Percentiles rank a stretch among this genome's conserved stretches.
Evolutionary conservation across 64 coral and sea anemone genomes (phyloP).

Genomic region (Hydrozoanthus tunicans): DNA sequence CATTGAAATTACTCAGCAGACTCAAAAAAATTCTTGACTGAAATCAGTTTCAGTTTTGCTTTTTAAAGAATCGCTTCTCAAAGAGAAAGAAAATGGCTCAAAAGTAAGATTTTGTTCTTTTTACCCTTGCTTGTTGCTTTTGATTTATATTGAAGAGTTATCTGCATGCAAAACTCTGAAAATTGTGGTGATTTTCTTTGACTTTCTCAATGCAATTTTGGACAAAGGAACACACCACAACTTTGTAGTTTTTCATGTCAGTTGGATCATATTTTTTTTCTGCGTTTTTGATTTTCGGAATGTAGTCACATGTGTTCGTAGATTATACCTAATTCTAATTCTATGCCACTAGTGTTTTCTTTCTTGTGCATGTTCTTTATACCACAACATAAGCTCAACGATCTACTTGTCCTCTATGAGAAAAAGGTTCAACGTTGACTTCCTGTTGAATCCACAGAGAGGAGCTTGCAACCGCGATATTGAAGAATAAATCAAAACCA

Average conservation of each 20-base stretch:
- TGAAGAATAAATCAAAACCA: constrained; percentile 94
- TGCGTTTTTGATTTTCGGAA: neutral
- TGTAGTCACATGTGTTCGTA: neutral
- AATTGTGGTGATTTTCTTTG: constrained; percentile 22
- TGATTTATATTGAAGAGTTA: neutral
- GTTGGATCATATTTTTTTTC: neutral
- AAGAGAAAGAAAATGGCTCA: constrained; percentile 42
- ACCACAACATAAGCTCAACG: neutral
- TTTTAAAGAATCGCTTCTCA: neutral
- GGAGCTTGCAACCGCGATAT: constrained; percentile 96
- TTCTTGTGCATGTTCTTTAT: neutral
- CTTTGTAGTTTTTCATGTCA: neutral
- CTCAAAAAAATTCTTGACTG: constrained; percentile 13
- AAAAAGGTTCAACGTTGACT: constrained; percentile 31
- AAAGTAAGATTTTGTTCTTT: constrained; percentile 21
- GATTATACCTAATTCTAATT: neutral
- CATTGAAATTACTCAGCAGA: constrained; percentile 53
- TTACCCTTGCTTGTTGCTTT: neutral
- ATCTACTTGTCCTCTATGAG: neutral
- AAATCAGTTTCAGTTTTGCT: constrained; percentile 50
- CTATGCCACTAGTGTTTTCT: neutral
- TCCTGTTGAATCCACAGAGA: constrained; percentile 81
- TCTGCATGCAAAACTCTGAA: neutral
- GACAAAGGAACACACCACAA: constrained; percentile 56
- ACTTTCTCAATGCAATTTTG: neutral